These are phyloP conservation scores for Oncorhynchus gorbuscha DNA, from an alignment of 2,113 vertebrate species.

Conservation along the genomic window DNA sequence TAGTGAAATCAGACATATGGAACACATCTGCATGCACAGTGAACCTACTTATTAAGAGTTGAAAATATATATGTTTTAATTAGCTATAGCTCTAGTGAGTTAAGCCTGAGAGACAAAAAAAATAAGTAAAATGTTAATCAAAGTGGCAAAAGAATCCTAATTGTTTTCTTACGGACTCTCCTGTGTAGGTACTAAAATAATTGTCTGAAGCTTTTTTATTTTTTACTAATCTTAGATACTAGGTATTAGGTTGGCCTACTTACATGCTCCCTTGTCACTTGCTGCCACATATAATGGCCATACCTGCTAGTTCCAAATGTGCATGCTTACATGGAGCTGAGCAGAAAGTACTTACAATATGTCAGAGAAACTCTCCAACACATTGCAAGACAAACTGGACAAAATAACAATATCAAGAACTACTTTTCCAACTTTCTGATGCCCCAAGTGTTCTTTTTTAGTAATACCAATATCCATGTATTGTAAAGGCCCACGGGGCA, in stretches of 20 bases:
- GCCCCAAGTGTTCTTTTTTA: too few relatives aligned
- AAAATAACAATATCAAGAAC: background rate
- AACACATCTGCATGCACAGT: conserved; percentile 72
- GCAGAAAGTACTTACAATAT: background rate
- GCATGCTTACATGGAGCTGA: background rate
- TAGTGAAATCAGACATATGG: too few relatives aligned
- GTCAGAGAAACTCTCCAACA: too few relatives aligned
- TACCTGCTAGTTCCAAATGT: too few relatives aligned
- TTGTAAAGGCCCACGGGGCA: background rate
- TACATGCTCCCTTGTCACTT: conserved; percentile 6
- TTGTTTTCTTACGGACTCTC: conserved; percentile 83
- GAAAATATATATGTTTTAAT: conserved; percentile 87
- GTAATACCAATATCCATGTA: background rate
- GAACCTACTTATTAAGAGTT: conserved; percentile 79
- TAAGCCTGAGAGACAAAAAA: conserved; percentile 82
- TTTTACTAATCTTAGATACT: conserved; percentile 23
- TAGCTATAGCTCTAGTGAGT: conserved; percentile 84
- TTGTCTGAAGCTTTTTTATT: conserved; percentile 36
- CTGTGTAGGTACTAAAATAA: conserved; percentile 68
- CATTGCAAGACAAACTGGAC: background rate
- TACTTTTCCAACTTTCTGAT: background rate
- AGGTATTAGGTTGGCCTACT: conserved; percentile 49
- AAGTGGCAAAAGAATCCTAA: conserved; percentile 87
- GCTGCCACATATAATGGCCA: too few relatives aligned
- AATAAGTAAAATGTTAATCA: conserved; percentile 91